Evolutionary conservation across 1,140 invertebrate species (phyloP).

Genomic region (Asbolus verrucosus): DNA sequence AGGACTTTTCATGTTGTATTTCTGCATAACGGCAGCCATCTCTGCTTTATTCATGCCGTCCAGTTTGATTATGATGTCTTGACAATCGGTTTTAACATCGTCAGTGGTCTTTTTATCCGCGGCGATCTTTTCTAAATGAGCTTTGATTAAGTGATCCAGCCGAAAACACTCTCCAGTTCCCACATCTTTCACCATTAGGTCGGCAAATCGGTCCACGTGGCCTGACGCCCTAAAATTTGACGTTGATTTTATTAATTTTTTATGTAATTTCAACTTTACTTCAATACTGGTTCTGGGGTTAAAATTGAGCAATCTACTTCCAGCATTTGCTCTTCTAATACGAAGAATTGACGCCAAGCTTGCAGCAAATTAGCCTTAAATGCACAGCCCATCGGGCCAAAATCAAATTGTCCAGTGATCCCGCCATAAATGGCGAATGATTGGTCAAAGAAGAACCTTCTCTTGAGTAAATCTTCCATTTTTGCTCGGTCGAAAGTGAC

Average conservation of each 20-base stretch:
- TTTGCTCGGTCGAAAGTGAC: slow-evolving; percentile 89
- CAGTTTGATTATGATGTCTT: slow-evolving; percentile 85
- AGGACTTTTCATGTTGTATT: slow-evolving; percentile 95
- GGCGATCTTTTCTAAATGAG: slow-evolving; percentile 90
- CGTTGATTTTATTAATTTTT: slow-evolving; percentile 3
- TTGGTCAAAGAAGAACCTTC: slow-evolving; percentile 98
- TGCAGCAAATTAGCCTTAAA: slow-evolving; percentile 96
- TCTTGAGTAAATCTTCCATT: slow-evolving; percentile 97
- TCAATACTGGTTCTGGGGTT: slow-evolving; percentile 96
- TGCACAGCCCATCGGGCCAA: slow-evolving; percentile 99
- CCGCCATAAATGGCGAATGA: slow-evolving; percentile 99
- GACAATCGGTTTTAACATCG: slow-evolving; percentile 80
- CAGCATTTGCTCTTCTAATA: slow-evolving; percentile 98
- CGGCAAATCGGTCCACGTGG: slow-evolving; percentile 98
- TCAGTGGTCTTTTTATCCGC: slow-evolving; percentile 85
- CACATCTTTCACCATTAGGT: slow-evolving; percentile 98
- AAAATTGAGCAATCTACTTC: slow-evolving; percentile 98
- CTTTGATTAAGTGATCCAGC: slow-evolving; percentile 98
- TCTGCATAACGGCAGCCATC: slow-evolving; percentile 84
- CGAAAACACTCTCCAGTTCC: slow-evolving; percentile 97
- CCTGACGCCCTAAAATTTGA: slow-evolving; percentile 85
- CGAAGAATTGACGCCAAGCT: slow-evolving; percentile 96
- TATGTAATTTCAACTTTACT: slow-evolving; percentile 67
- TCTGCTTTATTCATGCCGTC: slow-evolving; percentile 92
- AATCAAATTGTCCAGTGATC: slow-evolving; percentile 93